These are phyloP conservation scores for Oceanodroma leucorhoa DNA, from an alignment of 2,797 vertebrate genomes.

Conservation along the genomic window DNA sequence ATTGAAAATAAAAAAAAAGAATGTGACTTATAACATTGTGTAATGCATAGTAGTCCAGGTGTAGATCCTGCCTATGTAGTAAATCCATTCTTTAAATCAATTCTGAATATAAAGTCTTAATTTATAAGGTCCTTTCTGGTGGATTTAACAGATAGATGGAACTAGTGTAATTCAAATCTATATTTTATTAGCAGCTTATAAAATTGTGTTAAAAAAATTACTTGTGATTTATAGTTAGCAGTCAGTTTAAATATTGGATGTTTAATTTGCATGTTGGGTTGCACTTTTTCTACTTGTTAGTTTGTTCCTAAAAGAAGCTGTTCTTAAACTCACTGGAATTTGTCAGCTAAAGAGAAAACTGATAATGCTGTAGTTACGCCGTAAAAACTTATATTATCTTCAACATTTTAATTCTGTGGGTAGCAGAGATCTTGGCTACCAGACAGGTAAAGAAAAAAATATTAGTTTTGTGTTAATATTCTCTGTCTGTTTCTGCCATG, in stretches of 20 bases:
- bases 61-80: not conserved
- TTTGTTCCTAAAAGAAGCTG: not conserved
- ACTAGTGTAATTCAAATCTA: not conserved
- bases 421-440: not conserved
- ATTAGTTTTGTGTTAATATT: not conserved
- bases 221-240: not conserved
- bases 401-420: not conserved
- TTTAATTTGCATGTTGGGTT: not conserved
- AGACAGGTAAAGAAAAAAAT: slow-evolving; percentile 12
- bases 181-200: not conserved
- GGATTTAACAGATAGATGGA: not conserved
- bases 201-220: not conserved
- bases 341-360: not conserved
- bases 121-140: not conserved
- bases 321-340: not conserved
- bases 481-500: not conserved
- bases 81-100: not conserved
- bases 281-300: rapidly evolving
- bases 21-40: rapidly evolving
- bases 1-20: not conserved
- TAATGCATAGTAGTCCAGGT: not conserved
- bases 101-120: not conserved
- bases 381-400: not conserved
- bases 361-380: not conserved
- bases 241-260: not conserved